phyloP scores from a whole-genome alignment of 1,140 invertebrate genomes.

The Neodiprion pinetum region DNA sequence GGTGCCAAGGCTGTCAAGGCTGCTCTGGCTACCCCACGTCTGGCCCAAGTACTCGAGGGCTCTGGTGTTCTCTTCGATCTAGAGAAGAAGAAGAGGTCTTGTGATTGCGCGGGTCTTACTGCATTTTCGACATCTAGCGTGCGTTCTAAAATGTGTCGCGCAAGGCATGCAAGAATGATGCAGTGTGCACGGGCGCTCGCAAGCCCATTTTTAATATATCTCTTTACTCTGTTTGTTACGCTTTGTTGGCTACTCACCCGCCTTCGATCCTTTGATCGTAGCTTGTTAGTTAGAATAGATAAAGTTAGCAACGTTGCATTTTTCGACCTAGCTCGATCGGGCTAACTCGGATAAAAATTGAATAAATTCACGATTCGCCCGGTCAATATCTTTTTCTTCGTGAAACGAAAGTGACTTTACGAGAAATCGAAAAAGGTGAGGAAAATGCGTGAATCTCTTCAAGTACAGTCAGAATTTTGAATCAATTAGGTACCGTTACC shows the following conservation, averaged over 20 bases:
- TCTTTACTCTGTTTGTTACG: conserved; percentile 11
- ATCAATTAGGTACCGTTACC: neutral
- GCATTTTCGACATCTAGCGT: conserved; percentile 31
- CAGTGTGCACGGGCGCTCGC: conserved; percentile 1
- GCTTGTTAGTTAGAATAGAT: conserved; percentile 62
- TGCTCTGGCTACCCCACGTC: conserved; percentile 80
- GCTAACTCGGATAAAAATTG: neutral
- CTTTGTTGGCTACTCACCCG: conserved; percentile 54
- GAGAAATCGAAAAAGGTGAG: neutral
- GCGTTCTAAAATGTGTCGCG: conserved; percentile 26
- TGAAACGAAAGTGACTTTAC: no score
- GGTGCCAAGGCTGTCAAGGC: conserved; percentile 76
- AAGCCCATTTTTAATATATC: conserved; percentile 1
- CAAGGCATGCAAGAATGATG: conserved; percentile 12
- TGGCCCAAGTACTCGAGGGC: conserved; percentile 87
- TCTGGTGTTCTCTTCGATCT: conserved; percentile 96
- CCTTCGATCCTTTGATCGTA: conserved; percentile 62
- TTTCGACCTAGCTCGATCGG: conserved; percentile 5
- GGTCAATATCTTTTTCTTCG: neutral
- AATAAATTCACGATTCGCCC: neutral
- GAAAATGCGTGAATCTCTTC: no score
- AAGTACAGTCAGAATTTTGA: no score
- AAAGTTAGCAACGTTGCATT: conserved; percentile 46
- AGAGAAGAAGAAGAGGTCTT: conserved; percentile 35
- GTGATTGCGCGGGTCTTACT: neutral